Evolutionary conservation across 2,113 vertebrate genomes (phyloP).

Genomic region (Megaceryle maxima): DNA sequence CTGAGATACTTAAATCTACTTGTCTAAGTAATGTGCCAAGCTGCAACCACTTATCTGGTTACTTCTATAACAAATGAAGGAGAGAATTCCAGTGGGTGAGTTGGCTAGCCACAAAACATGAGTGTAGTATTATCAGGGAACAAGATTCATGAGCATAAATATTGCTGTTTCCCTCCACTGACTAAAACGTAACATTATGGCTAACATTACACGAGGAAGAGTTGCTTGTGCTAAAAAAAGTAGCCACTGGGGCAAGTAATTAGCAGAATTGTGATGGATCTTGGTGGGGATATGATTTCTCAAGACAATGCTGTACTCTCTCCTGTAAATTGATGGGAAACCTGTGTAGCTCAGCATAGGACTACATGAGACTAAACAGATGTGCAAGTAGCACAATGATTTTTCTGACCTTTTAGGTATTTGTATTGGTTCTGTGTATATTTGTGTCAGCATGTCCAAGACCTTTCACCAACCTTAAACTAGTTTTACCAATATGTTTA

Average conservation of each 20-base stretch:
- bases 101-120: accelerated
- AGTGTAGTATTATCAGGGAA: background rate
- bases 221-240: background rate
- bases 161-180: background rate
- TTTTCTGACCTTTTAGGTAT: background rate
- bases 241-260: background rate
- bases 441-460: background rate
- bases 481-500: background rate
- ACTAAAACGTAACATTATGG: background rate
- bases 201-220: background rate
- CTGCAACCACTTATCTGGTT: background rate
- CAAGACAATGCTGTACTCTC: background rate
- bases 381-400: background rate
- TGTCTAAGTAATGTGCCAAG: background rate
- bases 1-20: background rate
- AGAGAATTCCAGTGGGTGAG: background rate
- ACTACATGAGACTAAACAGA: background rate
- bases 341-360: background rate
- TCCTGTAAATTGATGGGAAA: background rate
- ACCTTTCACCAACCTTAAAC: background rate
- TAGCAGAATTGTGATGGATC: background rate
- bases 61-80: background rate
- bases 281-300: background rate
- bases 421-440: background rate
- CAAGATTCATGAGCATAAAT: background rate